phyloP scores from a whole-genome alignment of 1,140 invertebrate genomes.

The Solenopsis fugax region DNA sequence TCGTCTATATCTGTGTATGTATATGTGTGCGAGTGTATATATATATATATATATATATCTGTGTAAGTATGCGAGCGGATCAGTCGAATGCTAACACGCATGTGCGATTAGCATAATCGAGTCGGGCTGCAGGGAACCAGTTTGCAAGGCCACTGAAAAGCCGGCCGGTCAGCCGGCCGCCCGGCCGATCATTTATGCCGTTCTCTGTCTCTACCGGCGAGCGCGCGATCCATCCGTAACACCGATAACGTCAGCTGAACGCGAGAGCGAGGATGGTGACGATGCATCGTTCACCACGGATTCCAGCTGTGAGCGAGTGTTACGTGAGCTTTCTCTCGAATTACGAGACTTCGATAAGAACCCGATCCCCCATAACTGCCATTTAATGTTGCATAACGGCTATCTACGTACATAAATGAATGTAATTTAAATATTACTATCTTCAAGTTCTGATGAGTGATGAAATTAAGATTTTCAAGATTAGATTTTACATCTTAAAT shows the following conservation, averaged over 20 bases:
- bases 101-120: constrained; percentile 86
- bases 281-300: neutral
- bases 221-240: constrained; percentile 83
- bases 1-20: neutral
- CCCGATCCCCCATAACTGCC: constrained; percentile 3
- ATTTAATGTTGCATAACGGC: constrained; percentile 29
- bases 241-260: constrained; percentile 80
- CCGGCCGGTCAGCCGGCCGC: constrained; percentile 68
- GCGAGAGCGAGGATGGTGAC: constrained; percentile 51
- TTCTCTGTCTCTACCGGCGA: constrained; percentile 67
- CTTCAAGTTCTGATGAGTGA: neutral
- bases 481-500: neutral
- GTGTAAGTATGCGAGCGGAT: constrained; percentile 69
- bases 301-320: constrained; percentile 27
- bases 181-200: constrained; percentile 80
- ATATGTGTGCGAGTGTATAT: too few relatives aligned
- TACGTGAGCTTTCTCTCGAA: constrained; percentile 55
- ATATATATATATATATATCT: neutral
- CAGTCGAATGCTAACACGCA: constrained; percentile 84
- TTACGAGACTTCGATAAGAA: constrained; percentile 51
- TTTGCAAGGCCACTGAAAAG: constrained; percentile 86
- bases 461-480: neutral
- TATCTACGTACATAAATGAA: neutral
- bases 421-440: neutral
- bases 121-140: constrained; percentile 84